Percentiles rank a stretch among this genome's conserved stretches.
Conservation (phyloP, 1,140 invertebrate genomes). For the Apis laboriosa region DNA sequence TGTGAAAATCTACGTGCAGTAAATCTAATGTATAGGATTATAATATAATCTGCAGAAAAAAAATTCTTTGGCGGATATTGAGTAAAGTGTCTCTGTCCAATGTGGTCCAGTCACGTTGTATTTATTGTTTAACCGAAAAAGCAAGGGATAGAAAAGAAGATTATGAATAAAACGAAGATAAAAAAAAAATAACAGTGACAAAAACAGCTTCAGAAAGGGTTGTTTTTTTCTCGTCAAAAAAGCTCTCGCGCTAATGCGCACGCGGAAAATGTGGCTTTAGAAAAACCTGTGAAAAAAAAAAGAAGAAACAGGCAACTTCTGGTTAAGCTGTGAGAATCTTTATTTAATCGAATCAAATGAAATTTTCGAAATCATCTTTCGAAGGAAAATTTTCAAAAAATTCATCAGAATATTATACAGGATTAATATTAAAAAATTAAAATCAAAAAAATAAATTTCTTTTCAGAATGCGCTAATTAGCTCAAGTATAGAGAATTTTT, state of each 20-base stretch:
- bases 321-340: not conserved
- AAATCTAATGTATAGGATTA: too few species aligned
- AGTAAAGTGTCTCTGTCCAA: too few species aligned
- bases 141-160: not conserved
- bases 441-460: too few species aligned
- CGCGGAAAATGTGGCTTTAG: not conserved
- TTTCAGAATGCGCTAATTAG: too few species aligned
- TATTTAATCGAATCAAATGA: not conserved
- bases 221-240: slow-evolving; percentile 14
- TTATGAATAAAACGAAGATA: not conserved
- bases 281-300: not conserved
- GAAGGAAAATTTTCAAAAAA: too few species aligned
- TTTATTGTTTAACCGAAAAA: not conserved
- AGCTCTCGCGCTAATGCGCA: slow-evolving; percentile 13
- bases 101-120: not conserved
- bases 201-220: not conserved
- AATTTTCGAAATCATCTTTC: not conserved
- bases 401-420: not conserved
- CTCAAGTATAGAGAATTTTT: too few species aligned
- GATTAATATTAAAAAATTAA: too few species aligned
- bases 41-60: too few species aligned
- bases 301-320: not conserved
- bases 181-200: not conserved
- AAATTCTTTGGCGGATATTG: too few species aligned
- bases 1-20: too few species aligned